Conservation (phyloP, 2,888 invertebrate genomes). For the Imbricaverruca yamaguchii region DNA sequence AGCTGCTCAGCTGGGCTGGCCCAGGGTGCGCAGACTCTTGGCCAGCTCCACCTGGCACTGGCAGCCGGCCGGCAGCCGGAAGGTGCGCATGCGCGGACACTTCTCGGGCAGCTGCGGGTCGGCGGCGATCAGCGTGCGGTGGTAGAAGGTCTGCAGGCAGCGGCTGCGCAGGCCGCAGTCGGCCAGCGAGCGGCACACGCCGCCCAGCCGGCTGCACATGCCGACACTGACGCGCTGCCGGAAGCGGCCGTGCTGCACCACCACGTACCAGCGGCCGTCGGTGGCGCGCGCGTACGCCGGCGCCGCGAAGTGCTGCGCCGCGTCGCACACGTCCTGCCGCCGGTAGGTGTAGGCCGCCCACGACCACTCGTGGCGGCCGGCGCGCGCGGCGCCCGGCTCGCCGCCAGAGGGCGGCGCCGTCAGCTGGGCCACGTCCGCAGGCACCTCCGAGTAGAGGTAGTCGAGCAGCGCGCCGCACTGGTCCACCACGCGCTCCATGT, state of each 20-base stretch:
- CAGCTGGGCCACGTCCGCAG: background rate
- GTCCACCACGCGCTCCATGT: constrained; percentile 16
- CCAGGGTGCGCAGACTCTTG: background rate
- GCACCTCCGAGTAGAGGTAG: constrained; percentile 5
- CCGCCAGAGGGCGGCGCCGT: too few species aligned
- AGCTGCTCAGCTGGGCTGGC: background rate
- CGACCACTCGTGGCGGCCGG: background rate
- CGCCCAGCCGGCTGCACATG: background rate
- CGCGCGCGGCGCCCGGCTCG: background rate
- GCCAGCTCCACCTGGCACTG: constrained; percentile 11
- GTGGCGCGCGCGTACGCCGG: constrained; percentile 7
- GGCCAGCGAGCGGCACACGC: background rate
- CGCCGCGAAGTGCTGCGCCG: background rate
- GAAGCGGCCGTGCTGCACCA: background rate
- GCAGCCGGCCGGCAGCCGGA: background rate
- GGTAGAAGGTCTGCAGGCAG: background rate
- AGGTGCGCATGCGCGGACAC: constrained; percentile 16
- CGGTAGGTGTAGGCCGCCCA: background rate
- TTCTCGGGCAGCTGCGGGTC: background rate
- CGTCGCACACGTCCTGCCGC: background rate
- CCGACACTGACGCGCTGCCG: background rate
- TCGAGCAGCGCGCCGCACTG: constrained; percentile 9
- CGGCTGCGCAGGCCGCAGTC: background rate
- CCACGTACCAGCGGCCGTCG: background rate
- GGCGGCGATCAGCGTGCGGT: constrained; percentile 2